These are phyloP conservation scores for Machaerirhynchus nigripectus DNA, from an alignment of 2,113 vertebrate species.

Conservation along the genomic window DNA sequence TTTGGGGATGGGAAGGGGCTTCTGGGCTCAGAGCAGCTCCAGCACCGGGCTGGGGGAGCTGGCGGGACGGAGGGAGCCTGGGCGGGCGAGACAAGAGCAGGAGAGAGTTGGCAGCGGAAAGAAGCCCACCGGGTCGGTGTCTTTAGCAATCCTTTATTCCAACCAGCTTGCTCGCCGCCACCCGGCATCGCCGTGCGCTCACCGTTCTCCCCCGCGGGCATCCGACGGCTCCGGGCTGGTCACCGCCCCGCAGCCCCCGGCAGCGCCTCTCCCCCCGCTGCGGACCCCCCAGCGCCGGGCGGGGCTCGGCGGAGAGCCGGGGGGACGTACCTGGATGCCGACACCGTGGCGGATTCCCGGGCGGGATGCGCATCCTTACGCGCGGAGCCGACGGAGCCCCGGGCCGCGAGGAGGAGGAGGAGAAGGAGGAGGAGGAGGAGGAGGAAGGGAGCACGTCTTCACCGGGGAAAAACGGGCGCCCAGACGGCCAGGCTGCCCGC, in stretches of 20 bases:
- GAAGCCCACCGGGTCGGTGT: neutral
- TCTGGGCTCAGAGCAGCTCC: neutral
- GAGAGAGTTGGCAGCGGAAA: conserved; percentile 20
- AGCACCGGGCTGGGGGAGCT: neutral
- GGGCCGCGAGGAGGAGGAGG: neutral
- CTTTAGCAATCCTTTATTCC: neutral
- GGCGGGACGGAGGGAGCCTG: conserved; percentile 17
- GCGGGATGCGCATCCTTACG: neutral
- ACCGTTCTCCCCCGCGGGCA: neutral
- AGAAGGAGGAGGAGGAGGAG: neutral
- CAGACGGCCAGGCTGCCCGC: neutral
- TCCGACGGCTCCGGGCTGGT: neutral
- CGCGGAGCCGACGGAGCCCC: neutral
- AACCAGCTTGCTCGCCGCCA: neutral
- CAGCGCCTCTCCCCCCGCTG: neutral
- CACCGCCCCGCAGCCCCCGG: neutral
- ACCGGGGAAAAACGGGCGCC: neutral
- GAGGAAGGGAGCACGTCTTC: conserved; percentile 9
- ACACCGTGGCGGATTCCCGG: neutral
- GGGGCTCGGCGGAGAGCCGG: neutral
- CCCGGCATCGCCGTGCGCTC: neutral
- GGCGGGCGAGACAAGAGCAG: conserved; percentile 10
- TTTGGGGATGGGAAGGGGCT: conserved; percentile 31
- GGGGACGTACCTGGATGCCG: conserved; percentile 27
- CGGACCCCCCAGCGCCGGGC: neutral